Percentiles rank a stretch among this genome's conserved stretches.
These are phyloP conservation scores for Chelon labrosus DNA, from an alignment of 2,797 vertebrate genomes.

Conservation along the genomic window DNA sequence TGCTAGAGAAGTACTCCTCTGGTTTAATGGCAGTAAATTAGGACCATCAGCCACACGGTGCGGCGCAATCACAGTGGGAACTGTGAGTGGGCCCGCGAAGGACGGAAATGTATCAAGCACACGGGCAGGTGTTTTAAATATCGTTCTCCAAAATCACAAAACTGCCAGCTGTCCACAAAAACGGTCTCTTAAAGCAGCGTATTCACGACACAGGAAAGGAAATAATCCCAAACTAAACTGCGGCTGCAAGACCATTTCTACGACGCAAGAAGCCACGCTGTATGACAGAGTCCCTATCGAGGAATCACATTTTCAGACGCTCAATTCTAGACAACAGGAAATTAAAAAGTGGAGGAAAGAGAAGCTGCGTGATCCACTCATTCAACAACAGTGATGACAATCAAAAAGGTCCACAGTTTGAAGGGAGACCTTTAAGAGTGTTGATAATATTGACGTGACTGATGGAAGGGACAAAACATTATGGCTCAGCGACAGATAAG, in stretches of 20 bases:
- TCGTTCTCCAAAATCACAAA: neutral
- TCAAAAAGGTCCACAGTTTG: constrained; percentile 48
- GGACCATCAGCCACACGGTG: constrained; percentile 3
- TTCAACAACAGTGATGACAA: constrained; percentile 62
- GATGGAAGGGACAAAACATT: constrained; percentile 46
- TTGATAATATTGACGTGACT: constrained; percentile 59
- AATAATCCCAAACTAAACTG: constrained; percentile 5
- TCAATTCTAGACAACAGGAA: constrained; percentile 78
- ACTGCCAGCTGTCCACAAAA: neutral
- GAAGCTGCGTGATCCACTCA: constrained; percentile 47
- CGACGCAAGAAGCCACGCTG: constrained; percentile 10
- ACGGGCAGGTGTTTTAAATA: constrained; percentile 2
- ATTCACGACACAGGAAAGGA: neutral
- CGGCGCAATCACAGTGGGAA: constrained; percentile 23
- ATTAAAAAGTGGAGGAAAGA: constrained; percentile 74
- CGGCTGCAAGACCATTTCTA: constrained; percentile 26
- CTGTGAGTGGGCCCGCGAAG: constrained; percentile 3
- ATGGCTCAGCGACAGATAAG: constrained; percentile 36
- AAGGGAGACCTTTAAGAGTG: constrained; percentile 54
- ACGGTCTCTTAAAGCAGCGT: neutral
- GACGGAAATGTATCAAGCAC: constrained; percentile 1
- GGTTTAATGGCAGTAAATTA: constrained; percentile 29
- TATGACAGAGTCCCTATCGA: constrained; percentile 37
- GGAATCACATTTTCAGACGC: constrained; percentile 45
- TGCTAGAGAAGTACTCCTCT: constrained; percentile 9